phyloP scores from a whole-genome alignment of 2,797 vertebrate genomes.

The Helostoma temminkii region DNA sequence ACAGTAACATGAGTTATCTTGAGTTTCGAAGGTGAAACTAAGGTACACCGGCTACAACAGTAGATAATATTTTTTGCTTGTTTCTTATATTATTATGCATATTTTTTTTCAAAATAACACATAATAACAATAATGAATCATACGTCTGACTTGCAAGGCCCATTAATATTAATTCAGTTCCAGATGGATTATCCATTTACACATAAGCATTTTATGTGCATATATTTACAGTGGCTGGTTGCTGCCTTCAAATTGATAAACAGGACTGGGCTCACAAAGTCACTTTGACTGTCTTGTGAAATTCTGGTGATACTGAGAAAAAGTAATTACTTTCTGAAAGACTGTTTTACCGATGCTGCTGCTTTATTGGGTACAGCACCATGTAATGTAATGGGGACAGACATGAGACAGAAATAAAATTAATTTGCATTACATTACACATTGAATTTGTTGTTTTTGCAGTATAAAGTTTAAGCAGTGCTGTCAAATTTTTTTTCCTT shows the following conservation, averaged over 20 bases:
- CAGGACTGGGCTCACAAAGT: slow-evolving; percentile 15
- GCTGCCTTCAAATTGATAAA: slow-evolving; percentile 36
- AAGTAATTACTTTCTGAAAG: slow-evolving; percentile 48
- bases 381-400: slow-evolving; percentile 20
- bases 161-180: background rate
- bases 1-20: background rate
- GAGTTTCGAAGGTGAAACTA: background rate
- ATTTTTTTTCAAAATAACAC: background rate
- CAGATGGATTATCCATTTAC: background rate
- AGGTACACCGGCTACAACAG: background rate
- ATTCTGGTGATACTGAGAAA: slow-evolving; percentile 38
- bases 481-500: too few relatives aligned
- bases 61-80: background rate
- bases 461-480: too few relatives aligned
- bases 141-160: background rate
- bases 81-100: background rate
- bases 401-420: too few relatives aligned
- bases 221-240: slow-evolving; percentile 6
- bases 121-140: background rate
- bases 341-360: slow-evolving; percentile 51
- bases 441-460: too few relatives aligned
- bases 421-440: too few relatives aligned
- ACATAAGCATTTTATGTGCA: background rate
- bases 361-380: slow-evolving; percentile 40
- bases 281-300: slow-evolving; percentile 23